These are phyloP conservation scores for Psylliodes chrysocephalus DNA, from an alignment of 2,888 invertebrate genomes.

Conservation along the genomic window DNA sequence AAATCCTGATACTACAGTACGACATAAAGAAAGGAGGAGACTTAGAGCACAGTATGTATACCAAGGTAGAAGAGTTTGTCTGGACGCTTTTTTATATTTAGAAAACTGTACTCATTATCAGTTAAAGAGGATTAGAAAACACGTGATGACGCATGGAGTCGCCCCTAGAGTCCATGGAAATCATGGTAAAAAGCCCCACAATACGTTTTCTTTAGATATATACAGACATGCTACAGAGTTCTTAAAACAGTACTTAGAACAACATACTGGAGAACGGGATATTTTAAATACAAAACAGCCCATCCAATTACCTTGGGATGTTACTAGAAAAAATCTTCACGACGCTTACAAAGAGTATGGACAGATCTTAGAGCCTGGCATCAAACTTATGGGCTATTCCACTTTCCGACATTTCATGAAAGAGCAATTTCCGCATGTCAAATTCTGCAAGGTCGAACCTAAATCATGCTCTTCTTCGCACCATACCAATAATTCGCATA, in stretches of 20 bases:
- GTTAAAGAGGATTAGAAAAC: slow-evolving; percentile 79
- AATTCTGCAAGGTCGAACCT: slow-evolving; percentile 72
- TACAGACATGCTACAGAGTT: slow-evolving; percentile 83
- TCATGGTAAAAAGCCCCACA: slow-evolving; percentile 82
- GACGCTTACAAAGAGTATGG: slow-evolving; percentile 80
- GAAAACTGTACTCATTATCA: slow-evolving; percentile 85
- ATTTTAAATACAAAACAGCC: slow-evolving; percentile 66
- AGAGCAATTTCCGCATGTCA: slow-evolving; percentile 82
- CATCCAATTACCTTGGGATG: slow-evolving; percentile 68
- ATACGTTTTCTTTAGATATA: slow-evolving; percentile 81
- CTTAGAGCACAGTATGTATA: slow-evolving; percentile 81
- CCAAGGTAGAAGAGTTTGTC: slow-evolving; percentile 79
- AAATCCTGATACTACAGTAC: slow-evolving; percentile 77
- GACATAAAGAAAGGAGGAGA: slow-evolving; percentile 78
- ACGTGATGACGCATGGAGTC: slow-evolving; percentile 82
- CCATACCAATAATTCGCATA: slow-evolving; percentile 60
- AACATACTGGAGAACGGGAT: slow-evolving; percentile 70
- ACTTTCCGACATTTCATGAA: slow-evolving; percentile 85
- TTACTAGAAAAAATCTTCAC: slow-evolving; percentile 76
- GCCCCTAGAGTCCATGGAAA: slow-evolving; percentile 83
- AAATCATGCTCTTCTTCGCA: slow-evolving; percentile 63
- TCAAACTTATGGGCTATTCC: slow-evolving; percentile 83
- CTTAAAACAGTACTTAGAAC: slow-evolving; percentile 76
- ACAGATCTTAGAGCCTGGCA: slow-evolving; percentile 74
- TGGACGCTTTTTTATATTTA: slow-evolving; percentile 81